Percentiles rank a stretch among this genome's conserved stretches.
These are phyloP conservation scores for Euplagia quadripunctaria DNA, from an alignment of 2,888 invertebrate genomes.

Conservation along the genomic window DNA sequence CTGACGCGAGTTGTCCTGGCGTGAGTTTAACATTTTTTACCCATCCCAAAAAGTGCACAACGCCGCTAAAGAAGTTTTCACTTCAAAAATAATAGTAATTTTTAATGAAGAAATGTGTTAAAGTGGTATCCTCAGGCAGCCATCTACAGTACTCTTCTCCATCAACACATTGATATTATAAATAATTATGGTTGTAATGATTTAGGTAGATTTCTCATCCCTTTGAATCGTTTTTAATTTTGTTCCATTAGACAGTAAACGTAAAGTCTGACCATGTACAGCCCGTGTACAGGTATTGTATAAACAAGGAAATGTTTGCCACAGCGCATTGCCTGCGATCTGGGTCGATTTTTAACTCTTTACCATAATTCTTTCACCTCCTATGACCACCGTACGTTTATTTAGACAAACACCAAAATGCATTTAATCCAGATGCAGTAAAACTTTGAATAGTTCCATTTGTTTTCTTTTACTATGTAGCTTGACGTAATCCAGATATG, in stretches of 20 bases:
- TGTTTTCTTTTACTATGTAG: constrained; percentile 29
- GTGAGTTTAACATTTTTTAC: no score
- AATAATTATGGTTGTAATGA: no score
- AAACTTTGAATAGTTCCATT: constrained; percentile 39
- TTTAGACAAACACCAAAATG: constrained; percentile 28
- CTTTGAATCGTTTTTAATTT: constrained; percentile 35
- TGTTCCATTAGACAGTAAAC: constrained; percentile 40
- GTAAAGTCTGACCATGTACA: constrained; percentile 47
- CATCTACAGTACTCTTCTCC: no score
- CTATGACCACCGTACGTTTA: constrained; percentile 52
- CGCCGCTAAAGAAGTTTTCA: no score
- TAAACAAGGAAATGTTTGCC: constrained; percentile 70
- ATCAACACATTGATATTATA: no score
- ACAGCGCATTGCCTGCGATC: constrained; percentile 61
- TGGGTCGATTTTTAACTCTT: constrained; percentile 75
- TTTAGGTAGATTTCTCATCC: no score
- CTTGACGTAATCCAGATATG: constrained; percentile 27
- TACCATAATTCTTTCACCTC: constrained; percentile 73
- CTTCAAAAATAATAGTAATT: no score
- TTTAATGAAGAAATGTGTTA: no score
- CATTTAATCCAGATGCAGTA: constrained; percentile 41
- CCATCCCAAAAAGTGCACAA: no score
- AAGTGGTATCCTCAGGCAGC: no score
- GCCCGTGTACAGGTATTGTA: constrained; percentile 56
- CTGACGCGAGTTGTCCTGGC: no score